Base-by-base conservation (phyloP, 1,140 invertebrate species). In the Bombus impatiens region DNA sequence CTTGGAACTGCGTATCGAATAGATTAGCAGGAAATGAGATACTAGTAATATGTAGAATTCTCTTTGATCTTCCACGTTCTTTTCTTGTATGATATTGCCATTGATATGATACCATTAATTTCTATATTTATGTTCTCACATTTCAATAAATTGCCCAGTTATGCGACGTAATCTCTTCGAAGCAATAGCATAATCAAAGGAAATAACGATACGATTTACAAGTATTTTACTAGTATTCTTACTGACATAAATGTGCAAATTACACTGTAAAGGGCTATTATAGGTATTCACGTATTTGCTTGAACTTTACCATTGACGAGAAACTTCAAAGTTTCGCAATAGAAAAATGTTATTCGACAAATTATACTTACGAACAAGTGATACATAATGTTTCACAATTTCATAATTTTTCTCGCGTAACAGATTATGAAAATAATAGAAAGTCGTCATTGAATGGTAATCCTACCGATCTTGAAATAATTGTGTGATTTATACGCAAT, bases 41-140 rank as follows among this genome's bases (percentile, higher is more conserved):
- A 57, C 0, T 37, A 37, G 1, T 2, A 2, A 53, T 35, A 44
- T 44, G 42, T n/a, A 47, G 15, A 74, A 44, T 74, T 32, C 9
- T 75, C 8, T 15, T 53, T 13, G 18, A n/a, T 75, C 74, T 25
- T 78, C 10, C 76, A 3, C 10, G 15, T 78, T 65, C 37, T 44
- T 65, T 22, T 12, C 10, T 32, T 32, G 5, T 2, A 10, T 18
- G 53, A 22, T 47, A 44, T 15, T 35, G 4, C 9, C 62, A 37
- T 22, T 10, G 47, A 37, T 77, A 35, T 77, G 35, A 37, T 76
- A 81, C 67, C 77, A n/a, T 47, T 79, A 42, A 28, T 35, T 42
- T n/a, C 42, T 18, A n/a, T 9, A 37, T 82, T n/a, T 35, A 32
- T 4, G 1, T 28, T 47, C 25, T 32, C 25, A n/a, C 40, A 15